Conservation (phyloP, 2,888 invertebrate species). For the Liposcelis brunnea region DNA sequence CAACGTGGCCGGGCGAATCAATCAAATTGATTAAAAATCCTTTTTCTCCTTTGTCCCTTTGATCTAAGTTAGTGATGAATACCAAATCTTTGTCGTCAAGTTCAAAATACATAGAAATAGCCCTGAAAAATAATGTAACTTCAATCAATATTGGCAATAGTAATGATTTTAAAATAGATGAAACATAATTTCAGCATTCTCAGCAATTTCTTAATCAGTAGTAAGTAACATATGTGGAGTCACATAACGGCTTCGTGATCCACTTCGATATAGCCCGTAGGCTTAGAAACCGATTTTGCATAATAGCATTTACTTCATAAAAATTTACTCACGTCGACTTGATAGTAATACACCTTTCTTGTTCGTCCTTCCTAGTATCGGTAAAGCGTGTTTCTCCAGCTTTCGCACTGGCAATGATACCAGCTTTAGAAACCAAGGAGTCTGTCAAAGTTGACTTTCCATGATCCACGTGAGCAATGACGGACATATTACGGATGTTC, state of each 20-base stretch:
- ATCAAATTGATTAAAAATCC: slow-evolving; percentile 99
- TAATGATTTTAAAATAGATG: no score
- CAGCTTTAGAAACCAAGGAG: slow-evolving; percentile 98
- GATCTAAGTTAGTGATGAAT: slow-evolving; percentile 81
- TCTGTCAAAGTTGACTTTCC: slow-evolving; percentile 99
- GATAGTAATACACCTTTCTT: slow-evolving; percentile 99
- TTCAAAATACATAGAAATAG: slow-evolving; percentile 99
- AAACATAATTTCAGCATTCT: no score
- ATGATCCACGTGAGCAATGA: slow-evolving; percentile 99
- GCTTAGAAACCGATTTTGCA: no score
- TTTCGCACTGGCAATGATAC: slow-evolving; percentile 96
- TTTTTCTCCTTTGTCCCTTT: slow-evolving; percentile 74
- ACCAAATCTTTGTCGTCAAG: slow-evolving; percentile 84
- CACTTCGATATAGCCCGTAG: no score
- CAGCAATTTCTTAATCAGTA: slow-evolving; percentile 10
- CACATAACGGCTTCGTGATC: no score
- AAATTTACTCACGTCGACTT: slow-evolving; percentile 82
- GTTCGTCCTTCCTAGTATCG: slow-evolving; percentile 98
- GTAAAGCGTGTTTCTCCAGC: slow-evolving; percentile 99
- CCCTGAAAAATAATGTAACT: slow-evolving; percentile 38
- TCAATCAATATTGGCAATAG: no score
- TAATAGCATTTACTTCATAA: no score
- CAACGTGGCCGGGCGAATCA: slow-evolving; percentile 99
- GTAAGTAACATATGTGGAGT: slow-evolving; percentile 9
- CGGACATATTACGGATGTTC: slow-evolving; percentile 99